phyloP scores from a whole-genome alignment of 2,113 vertebrate genomes.

The Phyllostomus hastatus region DNA sequence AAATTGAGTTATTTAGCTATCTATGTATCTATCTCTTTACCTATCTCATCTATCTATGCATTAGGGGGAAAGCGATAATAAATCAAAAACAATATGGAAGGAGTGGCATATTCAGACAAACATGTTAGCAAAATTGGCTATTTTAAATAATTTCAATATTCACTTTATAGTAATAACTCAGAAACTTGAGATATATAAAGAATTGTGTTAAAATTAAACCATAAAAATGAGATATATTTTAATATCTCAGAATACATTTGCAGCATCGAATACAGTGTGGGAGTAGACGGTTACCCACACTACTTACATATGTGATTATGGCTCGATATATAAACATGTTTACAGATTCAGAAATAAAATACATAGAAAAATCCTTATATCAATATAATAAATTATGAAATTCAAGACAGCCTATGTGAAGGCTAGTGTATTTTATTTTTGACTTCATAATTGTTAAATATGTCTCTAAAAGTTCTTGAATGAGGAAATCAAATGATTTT shows the following conservation, averaged over 20 bases:
- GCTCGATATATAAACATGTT: not conserved
- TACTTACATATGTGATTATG: not conserved
- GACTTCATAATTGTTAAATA: not conserved
- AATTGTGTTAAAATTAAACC: not conserved
- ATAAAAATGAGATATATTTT: not conserved
- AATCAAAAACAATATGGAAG: not conserved
- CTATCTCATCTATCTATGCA: not conserved
- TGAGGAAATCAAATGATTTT: not conserved
- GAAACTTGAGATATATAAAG: not conserved
- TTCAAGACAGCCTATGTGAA: not conserved
- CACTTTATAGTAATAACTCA: not conserved
- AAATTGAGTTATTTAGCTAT: not conserved
- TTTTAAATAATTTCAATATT: not conserved
- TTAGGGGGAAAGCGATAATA: not conserved
- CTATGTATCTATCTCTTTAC: not conserved
- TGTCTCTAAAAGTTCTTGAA: not conserved
- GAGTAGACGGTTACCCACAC: not conserved
- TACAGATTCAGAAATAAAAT: not conserved
- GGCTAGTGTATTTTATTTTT: not conserved
- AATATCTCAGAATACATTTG: not conserved
- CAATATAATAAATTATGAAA: conserved; percentile 4
- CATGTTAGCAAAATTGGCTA: not conserved
- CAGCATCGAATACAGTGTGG: not conserved
- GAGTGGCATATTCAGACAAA: not conserved
- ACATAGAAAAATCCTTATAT: not conserved